Evolutionary conservation across 2,888 invertebrate species (phyloP).

Genomic region (Salpingus planirostris): DNA sequence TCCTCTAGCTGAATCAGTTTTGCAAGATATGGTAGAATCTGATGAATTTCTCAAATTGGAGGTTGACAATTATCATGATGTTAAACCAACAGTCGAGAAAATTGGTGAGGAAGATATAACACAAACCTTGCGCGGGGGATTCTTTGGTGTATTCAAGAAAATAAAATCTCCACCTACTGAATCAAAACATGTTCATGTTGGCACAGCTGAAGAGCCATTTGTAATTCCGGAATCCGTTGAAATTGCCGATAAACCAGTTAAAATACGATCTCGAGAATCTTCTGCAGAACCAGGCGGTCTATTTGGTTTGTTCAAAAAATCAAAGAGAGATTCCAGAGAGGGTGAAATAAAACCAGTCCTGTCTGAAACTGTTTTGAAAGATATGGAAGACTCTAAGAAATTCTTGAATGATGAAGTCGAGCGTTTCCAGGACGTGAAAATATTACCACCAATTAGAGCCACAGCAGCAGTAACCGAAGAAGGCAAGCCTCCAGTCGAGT

Average conservation of each 20-base stretch:
- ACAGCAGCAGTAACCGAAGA: no score
- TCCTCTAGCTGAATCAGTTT: conserved; percentile 4
- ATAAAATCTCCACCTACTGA: no score
- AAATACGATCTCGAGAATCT: no score
- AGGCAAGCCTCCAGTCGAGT: conserved; percentile 11
- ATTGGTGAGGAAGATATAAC: background rate
- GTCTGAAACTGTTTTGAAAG: conserved; percentile 16
- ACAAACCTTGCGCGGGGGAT: conserved; percentile 1
- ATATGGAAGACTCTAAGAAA: conserved; percentile 16
- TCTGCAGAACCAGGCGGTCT: conserved; percentile 6
- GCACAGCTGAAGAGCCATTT: background rate
- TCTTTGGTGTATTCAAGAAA: conserved; percentile 1
- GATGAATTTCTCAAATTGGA: conserved; percentile 10
- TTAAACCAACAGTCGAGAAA: conserved; percentile 4
- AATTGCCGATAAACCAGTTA: conserved; percentile 2
- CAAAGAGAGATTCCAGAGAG: conserved; percentile 5
- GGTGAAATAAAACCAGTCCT: no score
- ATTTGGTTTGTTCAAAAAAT: conserved; percentile 12
- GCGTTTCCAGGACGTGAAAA: conserved; percentile 22
- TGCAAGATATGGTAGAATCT: conserved; percentile 7
- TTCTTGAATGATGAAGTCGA: conserved; percentile 22
- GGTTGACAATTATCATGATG: conserved; percentile 14
- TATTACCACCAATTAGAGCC: no score
- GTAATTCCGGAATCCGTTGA: background rate
- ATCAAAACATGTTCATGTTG: no score